A percentile compares a stretch with the other conserved stretches of the same genome.
Conservation (phyloP, 2,113 vertebrate species). For the Dromaius novaehollandiae region DNA sequence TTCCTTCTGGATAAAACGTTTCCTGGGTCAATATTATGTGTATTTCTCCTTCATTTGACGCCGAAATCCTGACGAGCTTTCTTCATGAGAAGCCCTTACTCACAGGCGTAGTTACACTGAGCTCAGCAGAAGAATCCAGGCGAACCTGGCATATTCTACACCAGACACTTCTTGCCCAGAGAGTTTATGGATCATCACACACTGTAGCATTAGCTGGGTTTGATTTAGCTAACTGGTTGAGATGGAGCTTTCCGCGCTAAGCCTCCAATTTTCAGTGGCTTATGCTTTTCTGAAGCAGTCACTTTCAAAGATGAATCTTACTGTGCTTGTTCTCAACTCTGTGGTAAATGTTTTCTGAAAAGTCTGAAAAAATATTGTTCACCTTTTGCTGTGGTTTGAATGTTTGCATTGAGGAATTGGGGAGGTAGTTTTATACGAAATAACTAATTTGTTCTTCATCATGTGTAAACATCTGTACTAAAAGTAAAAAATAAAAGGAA, state of each 20-base stretch:
- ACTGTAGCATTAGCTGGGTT: background rate
- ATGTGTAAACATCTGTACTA: background rate
- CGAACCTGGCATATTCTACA: background rate
- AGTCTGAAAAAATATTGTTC: background rate
- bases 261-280: conserved; percentile 27
- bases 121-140: background rate
- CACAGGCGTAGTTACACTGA: background rate
- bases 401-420: fast-evolving
- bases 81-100: background rate
- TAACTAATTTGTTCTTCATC: background rate
- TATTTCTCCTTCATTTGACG: background rate
- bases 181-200: background rate
- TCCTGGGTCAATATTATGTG: background rate
- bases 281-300: background rate
- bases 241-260: background rate
- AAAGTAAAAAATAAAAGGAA: background rate
- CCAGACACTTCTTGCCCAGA: background rate
- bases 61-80: background rate
- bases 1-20: background rate
- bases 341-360: background rate
- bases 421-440: background rate
- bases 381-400: background rate
- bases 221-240: background rate
- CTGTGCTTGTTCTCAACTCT: background rate
- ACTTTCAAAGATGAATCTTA: background rate